phyloP scores from a whole-genome alignment of 2,113 vertebrate genomes.

The Anseranas semipalmata region DNA sequence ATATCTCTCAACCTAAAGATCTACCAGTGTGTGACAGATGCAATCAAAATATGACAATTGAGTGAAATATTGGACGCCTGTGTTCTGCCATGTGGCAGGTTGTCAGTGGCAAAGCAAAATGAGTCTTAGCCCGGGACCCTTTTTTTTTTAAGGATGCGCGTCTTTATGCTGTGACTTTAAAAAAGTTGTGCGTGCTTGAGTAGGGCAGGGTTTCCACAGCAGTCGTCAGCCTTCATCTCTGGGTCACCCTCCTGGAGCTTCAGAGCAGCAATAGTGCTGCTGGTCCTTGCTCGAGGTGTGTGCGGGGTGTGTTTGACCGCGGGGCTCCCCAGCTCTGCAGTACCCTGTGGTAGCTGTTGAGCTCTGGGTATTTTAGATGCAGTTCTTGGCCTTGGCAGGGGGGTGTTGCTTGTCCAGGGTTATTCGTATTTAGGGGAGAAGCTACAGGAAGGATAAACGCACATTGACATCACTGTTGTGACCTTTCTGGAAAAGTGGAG shows the following conservation, averaged over 20 bases:
- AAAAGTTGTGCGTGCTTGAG: neutral
- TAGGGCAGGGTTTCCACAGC: neutral
- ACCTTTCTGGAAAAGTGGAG: neutral
- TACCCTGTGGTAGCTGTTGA: fast-evolving
- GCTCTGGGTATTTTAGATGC: fast-evolving
- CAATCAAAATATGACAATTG: constrained; percentile 51
- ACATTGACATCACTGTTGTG: fast-evolving
- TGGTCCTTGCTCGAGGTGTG: neutral
- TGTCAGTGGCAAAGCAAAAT: constrained; percentile 5
- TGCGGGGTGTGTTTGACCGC: neutral
- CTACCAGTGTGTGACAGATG: constrained; percentile 12
- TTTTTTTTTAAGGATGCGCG: neutral
- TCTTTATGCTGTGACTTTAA: neutral
- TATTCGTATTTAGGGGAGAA: neutral
- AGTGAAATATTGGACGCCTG: neutral
- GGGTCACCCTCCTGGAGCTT: neutral
- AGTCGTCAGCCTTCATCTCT: neutral
- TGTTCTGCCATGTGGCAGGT: neutral
- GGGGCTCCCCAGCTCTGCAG: neutral
- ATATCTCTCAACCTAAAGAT: constrained; percentile 4
- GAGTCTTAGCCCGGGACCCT: neutral
- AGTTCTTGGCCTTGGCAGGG: neutral
- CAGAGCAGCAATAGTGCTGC: fast-evolving
- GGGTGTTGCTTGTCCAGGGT: neutral
- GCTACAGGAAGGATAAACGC: neutral